Evolutionary conservation across 2,113 vertebrate species (phyloP).

Genomic region (Tringa solitaria): DNA sequence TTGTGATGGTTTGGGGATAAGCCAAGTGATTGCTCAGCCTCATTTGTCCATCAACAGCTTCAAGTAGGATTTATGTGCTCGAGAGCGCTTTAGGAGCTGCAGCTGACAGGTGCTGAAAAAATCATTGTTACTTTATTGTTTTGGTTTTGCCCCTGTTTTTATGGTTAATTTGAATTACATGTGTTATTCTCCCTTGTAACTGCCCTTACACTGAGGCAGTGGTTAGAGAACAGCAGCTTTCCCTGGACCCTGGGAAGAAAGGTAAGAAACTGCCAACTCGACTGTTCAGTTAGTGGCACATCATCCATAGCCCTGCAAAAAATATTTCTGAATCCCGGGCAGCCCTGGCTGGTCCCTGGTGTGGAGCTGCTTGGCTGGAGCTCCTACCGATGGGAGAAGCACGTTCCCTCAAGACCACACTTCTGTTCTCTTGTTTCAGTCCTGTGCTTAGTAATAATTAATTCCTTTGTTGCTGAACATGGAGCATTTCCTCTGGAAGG

Average conservation of each 20-base stretch:
- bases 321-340: not conserved
- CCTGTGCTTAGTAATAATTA: not conserved
- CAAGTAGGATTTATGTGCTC: rapidly evolving
- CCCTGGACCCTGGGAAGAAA: not conserved
- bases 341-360: not conserved
- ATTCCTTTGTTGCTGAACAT: not conserved
- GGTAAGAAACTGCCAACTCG: not conserved
- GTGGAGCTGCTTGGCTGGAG: rapidly evolving
- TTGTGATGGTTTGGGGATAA: not conserved
- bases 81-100: not conserved
- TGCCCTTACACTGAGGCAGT: rapidly evolving
- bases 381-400: rapidly evolving
- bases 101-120: not conserved
- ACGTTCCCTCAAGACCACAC: rapidly evolving
- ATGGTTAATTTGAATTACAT: not conserved
- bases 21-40: rapidly evolving
- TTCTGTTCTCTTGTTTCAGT: not conserved
- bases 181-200: not conserved
- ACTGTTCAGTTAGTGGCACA: not conserved
- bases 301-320: not conserved
- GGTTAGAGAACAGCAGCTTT: not conserved
- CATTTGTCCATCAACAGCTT: not conserved
- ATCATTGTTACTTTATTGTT: not conserved
- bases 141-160: not conserved
- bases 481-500: not conserved